Evolutionary conservation across 2,113 vertebrate species (phyloP).

Genomic region (Stegostoma tigrinum): DNA sequence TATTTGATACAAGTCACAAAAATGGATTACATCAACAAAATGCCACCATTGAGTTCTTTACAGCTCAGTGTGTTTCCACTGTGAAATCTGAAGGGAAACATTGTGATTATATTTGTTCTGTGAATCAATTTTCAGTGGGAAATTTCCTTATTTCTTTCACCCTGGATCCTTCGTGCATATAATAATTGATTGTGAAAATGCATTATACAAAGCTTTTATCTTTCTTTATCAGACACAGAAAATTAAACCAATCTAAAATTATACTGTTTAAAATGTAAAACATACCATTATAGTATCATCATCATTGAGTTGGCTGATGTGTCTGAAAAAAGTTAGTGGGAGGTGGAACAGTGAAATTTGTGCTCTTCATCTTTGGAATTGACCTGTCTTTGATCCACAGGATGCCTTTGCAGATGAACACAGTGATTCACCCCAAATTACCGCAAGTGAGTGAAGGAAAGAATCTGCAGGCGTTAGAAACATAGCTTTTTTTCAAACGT

Average conservation of each 20-base stretch:
- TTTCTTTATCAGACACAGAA: not conserved
- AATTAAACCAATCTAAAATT: slow-evolving; percentile 13
- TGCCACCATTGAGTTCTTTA: not conserved
- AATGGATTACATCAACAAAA: not conserved
- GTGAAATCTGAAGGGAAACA: not conserved
- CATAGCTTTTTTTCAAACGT: not conserved
- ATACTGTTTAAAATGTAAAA: not conserved
- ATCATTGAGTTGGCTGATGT: too few relatives aligned
- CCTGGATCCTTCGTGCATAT: not conserved
- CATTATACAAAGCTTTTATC: not conserved
- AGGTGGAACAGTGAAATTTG: not conserved
- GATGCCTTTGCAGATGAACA: not conserved
- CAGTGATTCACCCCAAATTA: not conserved
- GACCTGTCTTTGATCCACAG: not conserved
- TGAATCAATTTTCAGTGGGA: not conserved
- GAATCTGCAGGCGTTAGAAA: not conserved
- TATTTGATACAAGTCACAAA: not conserved
- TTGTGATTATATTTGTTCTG: not conserved
- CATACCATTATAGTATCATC: not conserved
- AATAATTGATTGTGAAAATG: not conserved
- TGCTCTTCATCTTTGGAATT: not conserved
- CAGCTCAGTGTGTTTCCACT: not conserved
- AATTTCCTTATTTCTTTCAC: not conserved
- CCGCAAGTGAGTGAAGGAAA: not conserved
- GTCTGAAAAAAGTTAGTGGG: not conserved